Conservation (phyloP, 2,888 invertebrate species). For the Mimachlamys varia region DNA sequence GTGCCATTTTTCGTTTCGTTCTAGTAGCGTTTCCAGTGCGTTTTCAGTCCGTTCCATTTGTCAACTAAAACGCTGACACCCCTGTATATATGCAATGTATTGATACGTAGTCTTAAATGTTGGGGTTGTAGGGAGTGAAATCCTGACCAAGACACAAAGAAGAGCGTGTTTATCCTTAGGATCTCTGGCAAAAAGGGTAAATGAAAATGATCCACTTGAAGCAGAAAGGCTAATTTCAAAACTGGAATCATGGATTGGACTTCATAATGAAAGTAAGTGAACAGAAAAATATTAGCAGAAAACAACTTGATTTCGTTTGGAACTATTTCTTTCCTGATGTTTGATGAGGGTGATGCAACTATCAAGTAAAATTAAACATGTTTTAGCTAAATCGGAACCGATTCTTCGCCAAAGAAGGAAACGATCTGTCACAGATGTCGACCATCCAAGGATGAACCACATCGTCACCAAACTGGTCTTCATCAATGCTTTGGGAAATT, state of each 20-base stretch:
- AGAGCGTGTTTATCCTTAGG: conserved; percentile 66
- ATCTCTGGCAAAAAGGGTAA: conserved; percentile 60
- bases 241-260: conserved; percentile 60
- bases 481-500: conserved; percentile 67
- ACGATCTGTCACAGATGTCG: conserved; percentile 50
- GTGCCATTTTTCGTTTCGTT: too few relatives aligned
- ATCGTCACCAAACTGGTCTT: conserved; percentile 64
- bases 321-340: too few relatives aligned
- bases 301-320: too few relatives aligned
- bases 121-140: conserved; percentile 46
- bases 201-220: conserved; percentile 50
- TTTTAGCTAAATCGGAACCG: conserved; percentile 34
- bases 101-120: too few relatives aligned
- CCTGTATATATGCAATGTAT: neutral
- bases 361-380: too few relatives aligned
- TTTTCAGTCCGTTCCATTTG: too few relatives aligned
- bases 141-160: conserved; percentile 58
- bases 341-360: too few relatives aligned
- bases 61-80: too few relatives aligned
- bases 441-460: conserved; percentile 56
- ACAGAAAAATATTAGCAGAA: too few relatives aligned
- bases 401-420: conserved; percentile 48
- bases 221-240: conserved; percentile 59
- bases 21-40: too few relatives aligned
- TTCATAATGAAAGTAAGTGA: conserved; percentile 52